These are phyloP conservation scores for Cinclus mexicanus DNA, from an alignment of 2,113 vertebrate genomes.

Conservation along the genomic window DNA sequence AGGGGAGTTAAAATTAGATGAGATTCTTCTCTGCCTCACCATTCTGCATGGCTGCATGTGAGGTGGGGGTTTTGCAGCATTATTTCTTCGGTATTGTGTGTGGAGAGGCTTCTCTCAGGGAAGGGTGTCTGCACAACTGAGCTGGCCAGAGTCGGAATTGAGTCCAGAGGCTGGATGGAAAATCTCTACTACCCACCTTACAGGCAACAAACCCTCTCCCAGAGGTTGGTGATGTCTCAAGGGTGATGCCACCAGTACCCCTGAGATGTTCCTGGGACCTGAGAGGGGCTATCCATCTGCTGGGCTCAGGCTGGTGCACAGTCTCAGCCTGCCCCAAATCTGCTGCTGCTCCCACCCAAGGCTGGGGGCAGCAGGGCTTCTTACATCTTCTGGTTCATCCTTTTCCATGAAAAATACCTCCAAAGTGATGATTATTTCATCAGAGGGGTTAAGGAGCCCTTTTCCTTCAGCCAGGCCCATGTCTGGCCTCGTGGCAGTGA, in stretches of 20 bases:
- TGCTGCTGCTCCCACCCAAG: neutral
- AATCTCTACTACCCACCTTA: neutral
- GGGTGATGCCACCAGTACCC: neutral
- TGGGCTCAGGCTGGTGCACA: accelerated
- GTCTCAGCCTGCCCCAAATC: neutral
- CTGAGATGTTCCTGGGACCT: neutral
- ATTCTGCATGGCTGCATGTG: neutral
- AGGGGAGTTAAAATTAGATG: slow-evolving; percentile 52
- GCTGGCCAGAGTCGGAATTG: accelerated
- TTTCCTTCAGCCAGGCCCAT: neutral
- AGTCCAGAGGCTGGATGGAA: neutral
- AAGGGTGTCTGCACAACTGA: neutral
- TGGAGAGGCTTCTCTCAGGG: neutral
- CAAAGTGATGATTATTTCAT: neutral
- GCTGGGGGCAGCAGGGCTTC: accelerated
- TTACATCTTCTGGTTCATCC: neutral
- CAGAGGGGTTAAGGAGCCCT: neutral
- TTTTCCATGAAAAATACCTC: neutral
- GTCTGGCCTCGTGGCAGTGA: neutral
- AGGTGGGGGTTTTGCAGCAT: neutral
- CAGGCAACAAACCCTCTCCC: neutral
- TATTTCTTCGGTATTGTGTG: neutral
- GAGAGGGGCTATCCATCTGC: neutral
- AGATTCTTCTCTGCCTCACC: neutral
- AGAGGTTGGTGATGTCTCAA: accelerated